phyloP scores from a whole-genome alignment of 2,797 vertebrate species.

The Florisuga fusca region DNA sequence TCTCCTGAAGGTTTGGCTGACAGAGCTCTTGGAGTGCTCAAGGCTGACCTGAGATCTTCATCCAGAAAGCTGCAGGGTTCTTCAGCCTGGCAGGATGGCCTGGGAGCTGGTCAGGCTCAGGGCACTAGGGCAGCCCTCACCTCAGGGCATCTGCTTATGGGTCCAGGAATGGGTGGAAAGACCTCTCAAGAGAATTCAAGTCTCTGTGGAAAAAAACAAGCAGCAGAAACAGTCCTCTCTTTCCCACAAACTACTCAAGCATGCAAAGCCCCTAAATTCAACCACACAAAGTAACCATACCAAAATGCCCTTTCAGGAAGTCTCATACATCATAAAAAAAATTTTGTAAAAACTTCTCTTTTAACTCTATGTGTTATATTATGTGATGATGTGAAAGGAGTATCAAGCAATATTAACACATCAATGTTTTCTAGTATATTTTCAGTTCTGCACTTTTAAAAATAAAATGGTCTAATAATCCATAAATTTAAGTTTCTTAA shows the following conservation, averaged over 20 bases:
- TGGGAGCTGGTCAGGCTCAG: neutral
- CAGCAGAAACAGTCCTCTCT: neutral
- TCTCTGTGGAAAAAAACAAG: neutral
- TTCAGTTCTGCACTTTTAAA: slow-evolving; percentile 35
- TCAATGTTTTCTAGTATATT: neutral
- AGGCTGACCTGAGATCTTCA: neutral
- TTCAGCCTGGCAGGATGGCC: neutral
- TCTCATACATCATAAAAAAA: neutral
- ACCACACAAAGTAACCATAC: neutral
- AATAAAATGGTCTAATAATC: slow-evolving; percentile 20
- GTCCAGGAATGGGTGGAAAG: accelerated
- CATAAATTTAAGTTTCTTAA: slow-evolving; percentile 31
- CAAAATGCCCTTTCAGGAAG: neutral
- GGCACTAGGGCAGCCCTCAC: neutral
- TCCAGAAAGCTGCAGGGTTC: neutral
- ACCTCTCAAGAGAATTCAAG: neutral
- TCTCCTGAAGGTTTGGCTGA: neutral
- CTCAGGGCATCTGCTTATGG: neutral
- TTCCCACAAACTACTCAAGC: neutral
- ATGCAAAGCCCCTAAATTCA: neutral
- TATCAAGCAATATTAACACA: slow-evolving; percentile 3
- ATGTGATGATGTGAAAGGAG: neutral
- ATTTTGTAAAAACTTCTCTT: neutral
- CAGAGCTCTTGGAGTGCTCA: neutral
- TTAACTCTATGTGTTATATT: neutral